Percentiles rank a stretch among this genome's conserved stretches.
phyloP scores from a whole-genome alignment of 2,113 vertebrate genomes.

The Kryptolebias marmoratus region DNA sequence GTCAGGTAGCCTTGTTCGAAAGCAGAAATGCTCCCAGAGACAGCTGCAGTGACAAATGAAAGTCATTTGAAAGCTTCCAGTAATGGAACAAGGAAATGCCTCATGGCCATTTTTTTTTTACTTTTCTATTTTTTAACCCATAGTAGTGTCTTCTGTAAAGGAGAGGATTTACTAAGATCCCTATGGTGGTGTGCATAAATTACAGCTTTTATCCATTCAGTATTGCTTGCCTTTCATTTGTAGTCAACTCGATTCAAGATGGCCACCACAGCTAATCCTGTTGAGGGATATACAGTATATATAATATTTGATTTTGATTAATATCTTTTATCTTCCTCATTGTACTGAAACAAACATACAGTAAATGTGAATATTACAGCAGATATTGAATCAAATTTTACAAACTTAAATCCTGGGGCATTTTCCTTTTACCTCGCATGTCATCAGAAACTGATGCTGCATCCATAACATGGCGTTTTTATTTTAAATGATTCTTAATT shows the following conservation, averaged over 20 bases:
- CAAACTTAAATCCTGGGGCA: neutral
- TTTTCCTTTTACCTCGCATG: slow-evolving; percentile 15
- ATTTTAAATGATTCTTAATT: neutral
- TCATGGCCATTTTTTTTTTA: slow-evolving; percentile 5
- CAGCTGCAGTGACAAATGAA: slow-evolving; percentile 1
- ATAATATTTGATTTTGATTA: no score
- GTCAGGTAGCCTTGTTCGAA: slow-evolving; percentile 87
- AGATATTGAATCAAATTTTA: neutral
- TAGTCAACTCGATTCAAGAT: no score
- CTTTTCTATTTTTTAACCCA: neutral
- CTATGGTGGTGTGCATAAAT: no score
- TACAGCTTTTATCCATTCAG: no score
- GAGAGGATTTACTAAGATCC: neutral
- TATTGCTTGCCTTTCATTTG: no score
- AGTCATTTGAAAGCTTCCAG: neutral
- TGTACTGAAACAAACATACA: no score
- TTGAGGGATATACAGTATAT: no score
- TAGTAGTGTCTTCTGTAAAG: neutral
- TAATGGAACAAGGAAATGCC: slow-evolving; percentile 16
- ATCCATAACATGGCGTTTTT: slow-evolving; percentile 6
- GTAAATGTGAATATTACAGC: no score
- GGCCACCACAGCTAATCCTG: no score
- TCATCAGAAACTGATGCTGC: neutral
- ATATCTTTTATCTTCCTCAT: no score
- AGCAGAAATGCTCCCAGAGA: slow-evolving; percentile 27